These are phyloP conservation scores for Poliocrania exsul DNA, from an alignment of 2,797 vertebrate genomes.

Conservation along the genomic window DNA sequence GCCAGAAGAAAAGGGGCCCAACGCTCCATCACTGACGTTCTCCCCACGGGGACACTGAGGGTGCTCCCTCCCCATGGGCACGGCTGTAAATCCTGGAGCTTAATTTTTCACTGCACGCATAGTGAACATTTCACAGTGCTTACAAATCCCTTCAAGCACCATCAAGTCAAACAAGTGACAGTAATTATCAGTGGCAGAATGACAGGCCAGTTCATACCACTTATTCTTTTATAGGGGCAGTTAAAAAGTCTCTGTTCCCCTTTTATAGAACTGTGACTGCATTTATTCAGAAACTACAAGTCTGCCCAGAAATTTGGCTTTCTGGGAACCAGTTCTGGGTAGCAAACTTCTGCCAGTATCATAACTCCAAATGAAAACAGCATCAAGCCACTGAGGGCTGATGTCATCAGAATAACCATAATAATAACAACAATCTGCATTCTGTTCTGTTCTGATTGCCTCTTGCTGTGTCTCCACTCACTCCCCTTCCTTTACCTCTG, in stretches of 20 bases:
- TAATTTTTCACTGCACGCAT: not conserved
- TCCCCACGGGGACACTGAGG: not conserved
- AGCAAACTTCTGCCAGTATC: not conserved
- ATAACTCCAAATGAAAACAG: not conserved
- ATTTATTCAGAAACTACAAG: not conserved
- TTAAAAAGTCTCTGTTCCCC: not conserved
- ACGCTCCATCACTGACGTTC: not conserved
- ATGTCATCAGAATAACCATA: not conserved
- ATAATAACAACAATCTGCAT: not conserved
- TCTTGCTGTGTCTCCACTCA: not conserved
- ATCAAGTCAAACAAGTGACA: constrained; percentile 14
- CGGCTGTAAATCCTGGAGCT: not conserved
- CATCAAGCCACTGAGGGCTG: not conserved
- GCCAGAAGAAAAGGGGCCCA: constrained; percentile 5
- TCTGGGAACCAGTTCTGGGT: not conserved
- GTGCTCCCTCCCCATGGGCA: not conserved
- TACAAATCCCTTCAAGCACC: not conserved
- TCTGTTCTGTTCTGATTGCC: not conserved
- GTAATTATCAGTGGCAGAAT: constrained; percentile 24
- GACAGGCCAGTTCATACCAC: constrained; percentile 27
- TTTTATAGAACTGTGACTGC: not conserved
- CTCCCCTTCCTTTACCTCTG: not conserved
- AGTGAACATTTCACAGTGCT: not conserved
- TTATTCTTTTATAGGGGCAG: not conserved
- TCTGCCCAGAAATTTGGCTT: not conserved